A percentile compares a stretch with the other conserved stretches of the same genome.
Conservation (phyloP, 37 sponge, comb jelly and placozoan species). For the Amphimedon queenslandica region DNA sequence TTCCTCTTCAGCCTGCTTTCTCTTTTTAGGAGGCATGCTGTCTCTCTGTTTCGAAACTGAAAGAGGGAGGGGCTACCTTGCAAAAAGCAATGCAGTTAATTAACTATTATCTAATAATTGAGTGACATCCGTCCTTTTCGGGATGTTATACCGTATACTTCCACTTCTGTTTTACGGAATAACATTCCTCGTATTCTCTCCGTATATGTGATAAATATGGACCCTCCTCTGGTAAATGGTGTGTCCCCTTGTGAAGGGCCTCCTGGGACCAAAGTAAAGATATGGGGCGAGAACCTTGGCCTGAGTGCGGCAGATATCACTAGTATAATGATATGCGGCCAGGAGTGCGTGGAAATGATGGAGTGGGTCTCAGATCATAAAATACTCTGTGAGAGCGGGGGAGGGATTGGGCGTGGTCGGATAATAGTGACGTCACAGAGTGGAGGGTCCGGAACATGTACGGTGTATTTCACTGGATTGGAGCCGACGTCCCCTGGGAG, state of each 20-base stretch:
- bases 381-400: conserved; percentile 69
- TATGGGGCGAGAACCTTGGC: conserved; percentile 91
- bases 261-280: conserved; percentile 86
- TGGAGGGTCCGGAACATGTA: conserved; percentile 83
- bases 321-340: conserved; percentile 61
- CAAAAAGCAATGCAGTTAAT: too few species aligned
- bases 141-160: too few species aligned
- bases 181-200: too few species aligned
- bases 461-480: conserved; percentile 60
- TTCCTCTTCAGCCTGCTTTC: too few species aligned
- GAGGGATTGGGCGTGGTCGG: conserved; percentile 42
- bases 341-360: conserved; percentile 58
- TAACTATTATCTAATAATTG: too few species aligned
- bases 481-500: background rate
- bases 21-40: too few species aligned
- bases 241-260: conserved; percentile 83
- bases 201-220: background rate
- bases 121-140: too few species aligned
- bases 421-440: conserved; percentile 79
- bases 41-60: too few species aligned
- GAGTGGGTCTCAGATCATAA: conserved; percentile 66
- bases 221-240: conserved; percentile 71
- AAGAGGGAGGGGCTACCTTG: too few species aligned
- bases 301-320: conserved; percentile 44
- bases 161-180: too few species aligned